These are phyloP conservation scores for Pogonocherus hispidulus DNA, from an alignment of 2,888 invertebrate genomes.

Conservation along the genomic window DNA sequence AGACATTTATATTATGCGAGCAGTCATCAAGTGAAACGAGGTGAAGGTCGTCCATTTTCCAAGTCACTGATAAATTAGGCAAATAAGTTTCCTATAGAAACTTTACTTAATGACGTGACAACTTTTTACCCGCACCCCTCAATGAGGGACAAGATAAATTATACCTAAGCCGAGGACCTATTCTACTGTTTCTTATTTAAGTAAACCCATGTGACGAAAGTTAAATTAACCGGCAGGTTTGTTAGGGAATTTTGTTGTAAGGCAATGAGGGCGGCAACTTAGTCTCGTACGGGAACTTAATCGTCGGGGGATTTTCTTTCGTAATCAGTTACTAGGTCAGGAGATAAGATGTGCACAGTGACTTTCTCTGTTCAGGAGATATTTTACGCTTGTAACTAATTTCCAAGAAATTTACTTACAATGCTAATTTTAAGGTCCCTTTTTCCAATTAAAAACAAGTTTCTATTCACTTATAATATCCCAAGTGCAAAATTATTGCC, in stretches of 20 bases:
- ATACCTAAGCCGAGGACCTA: neutral
- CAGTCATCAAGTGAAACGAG: neutral
- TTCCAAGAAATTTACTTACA: too few species aligned
- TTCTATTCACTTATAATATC: too few species aligned
- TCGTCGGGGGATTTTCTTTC: neutral
- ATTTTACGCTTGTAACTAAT: too few species aligned
- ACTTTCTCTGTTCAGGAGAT: neutral
- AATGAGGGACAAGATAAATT: neutral
- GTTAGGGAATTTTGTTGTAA: neutral
- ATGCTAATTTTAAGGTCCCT: too few species aligned
- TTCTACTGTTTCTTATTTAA: neutral
- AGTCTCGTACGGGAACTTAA: neutral
- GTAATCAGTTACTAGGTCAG: neutral
- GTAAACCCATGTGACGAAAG: neutral
- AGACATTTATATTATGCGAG: neutral
- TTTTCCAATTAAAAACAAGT: too few species aligned
- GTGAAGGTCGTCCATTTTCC: neutral
- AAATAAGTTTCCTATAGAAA: neutral
- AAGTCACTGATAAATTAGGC: neutral
- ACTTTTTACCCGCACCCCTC: neutral
- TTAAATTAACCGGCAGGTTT: neutral
- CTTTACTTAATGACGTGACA: neutral
- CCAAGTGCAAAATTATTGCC: too few species aligned
- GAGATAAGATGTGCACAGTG: neutral
- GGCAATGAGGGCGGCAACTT: neutral